These are phyloP conservation scores for Tetheella fluctuosa DNA, from an alignment of 2,888 invertebrate species.

Conservation along the genomic window DNA sequence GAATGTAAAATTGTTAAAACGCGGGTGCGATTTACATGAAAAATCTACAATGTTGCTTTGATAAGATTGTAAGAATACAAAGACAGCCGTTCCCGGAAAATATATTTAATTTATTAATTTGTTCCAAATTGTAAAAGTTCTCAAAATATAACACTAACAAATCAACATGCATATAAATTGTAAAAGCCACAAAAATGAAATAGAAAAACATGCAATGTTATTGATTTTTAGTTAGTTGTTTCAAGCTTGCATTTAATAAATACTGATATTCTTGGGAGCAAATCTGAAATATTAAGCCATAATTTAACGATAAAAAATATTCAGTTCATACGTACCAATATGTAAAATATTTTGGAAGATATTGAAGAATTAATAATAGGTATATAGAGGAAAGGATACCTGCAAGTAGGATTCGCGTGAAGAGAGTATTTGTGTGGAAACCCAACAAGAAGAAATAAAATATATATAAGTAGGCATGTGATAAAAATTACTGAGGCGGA, in stretches of 20 bases:
- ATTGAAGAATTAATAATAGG: neutral
- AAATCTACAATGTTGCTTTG: neutral
- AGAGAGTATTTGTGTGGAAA: neutral
- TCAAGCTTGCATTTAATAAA: constrained; percentile 55
- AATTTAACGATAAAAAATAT: constrained; percentile 6
- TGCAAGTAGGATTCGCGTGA: neutral
- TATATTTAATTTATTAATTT: constrained; percentile 32
- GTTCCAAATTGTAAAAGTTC: constrained; percentile 16
- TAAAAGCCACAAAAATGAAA: constrained; percentile 24
- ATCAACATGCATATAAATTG: constrained; percentile 14
- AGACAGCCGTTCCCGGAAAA: constrained; percentile 41
- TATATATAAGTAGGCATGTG: too few relatives aligned
- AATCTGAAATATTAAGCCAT: constrained; percentile 70
- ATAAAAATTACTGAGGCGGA: neutral
- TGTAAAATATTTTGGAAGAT: neutral
- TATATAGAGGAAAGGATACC: neutral
- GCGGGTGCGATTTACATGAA: neutral
- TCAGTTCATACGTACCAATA: neutral
- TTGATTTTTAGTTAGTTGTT: constrained; percentile 5
- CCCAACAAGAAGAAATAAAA: neutral
- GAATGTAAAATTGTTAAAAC: neutral
- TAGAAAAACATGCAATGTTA: constrained; percentile 29
- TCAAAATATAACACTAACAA: constrained; percentile 22
- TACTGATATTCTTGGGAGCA: constrained; percentile 81
- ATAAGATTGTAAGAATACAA: constrained; percentile 29